Conservation (phyloP, 1,140 invertebrate species). For the Bradynema listronoti region DNA sequence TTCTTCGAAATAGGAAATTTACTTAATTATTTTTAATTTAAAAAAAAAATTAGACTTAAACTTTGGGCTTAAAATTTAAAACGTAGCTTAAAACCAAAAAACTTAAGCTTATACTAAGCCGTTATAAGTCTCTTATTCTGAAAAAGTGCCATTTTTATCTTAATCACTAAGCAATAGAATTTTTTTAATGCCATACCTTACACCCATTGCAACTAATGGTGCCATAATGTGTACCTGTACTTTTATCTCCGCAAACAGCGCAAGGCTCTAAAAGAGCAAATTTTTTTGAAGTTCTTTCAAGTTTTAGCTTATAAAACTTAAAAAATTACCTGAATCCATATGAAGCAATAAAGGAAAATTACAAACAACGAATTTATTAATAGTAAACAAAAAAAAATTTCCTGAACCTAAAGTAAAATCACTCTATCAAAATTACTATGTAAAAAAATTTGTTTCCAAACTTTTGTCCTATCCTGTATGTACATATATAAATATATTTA, state of each 20-base stretch:
- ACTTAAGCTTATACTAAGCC: background rate
- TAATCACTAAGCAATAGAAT: slow-evolving; percentile 7
- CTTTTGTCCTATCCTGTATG: too few species aligned
- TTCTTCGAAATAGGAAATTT: background rate
- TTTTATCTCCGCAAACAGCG: slow-evolving; percentile 45
- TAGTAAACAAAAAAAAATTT: too few species aligned
- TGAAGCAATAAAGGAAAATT: too few species aligned
- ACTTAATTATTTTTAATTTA: too few species aligned
- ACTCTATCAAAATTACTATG: too few species aligned
- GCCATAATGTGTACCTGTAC: slow-evolving; percentile 41
- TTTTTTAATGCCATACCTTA: slow-evolving; percentile 59
- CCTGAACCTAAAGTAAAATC: too few species aligned
- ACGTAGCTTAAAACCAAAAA: background rate
- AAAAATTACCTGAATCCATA: too few species aligned
- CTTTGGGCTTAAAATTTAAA: background rate
- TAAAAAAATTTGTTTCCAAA: too few species aligned
- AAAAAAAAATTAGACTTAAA: slow-evolving; percentile 4
- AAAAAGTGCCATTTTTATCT: background rate
- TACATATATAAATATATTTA: too few species aligned
- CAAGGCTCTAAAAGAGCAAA: slow-evolving; percentile 40
- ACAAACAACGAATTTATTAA: too few species aligned
- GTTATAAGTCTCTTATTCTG: background rate
- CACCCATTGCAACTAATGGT: slow-evolving; percentile 60
- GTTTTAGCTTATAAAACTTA: too few species aligned
- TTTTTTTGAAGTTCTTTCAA: too few species aligned